Base-by-base conservation (phyloP, 2,797 vertebrate species). In the Artibeus jamaicensis region DNA sequence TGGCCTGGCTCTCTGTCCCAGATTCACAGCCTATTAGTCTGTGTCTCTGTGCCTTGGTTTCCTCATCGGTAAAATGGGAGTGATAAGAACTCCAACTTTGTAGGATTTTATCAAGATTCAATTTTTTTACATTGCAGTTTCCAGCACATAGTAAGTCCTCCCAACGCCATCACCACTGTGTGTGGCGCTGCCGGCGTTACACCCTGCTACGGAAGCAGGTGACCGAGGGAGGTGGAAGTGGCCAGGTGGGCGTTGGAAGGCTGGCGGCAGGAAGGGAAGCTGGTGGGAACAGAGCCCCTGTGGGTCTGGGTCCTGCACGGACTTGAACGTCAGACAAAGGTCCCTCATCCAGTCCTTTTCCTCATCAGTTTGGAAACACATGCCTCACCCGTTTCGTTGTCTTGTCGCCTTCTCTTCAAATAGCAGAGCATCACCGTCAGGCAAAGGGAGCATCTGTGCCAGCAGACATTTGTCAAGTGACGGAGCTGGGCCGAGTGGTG, bases 401-500 rank as follows among this genome's bases (percentile, higher is more conserved):
- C 94, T 82, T 74, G 0, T 21, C 3, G 0, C 57, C 82, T 86
- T 92, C 62, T 70, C 85, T 89, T 86, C 93, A 50, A 55, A 84
- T 42, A 46, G 55, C 55, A 62, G 12, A 26, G 57, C 57, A 6
- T 48, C 32, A 2, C 90, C 86, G 29, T 84, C 96, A 89, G 90
- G 92, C 92, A 93, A 89, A 82, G 32, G 65, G 67, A 74, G 76
- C 76, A 26, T 88, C 86, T 65, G 73, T 83, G 83, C 84, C 22
- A 74, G 95, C 84, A 74, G 78, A 95, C 79, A 82, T 89, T 81
- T 86, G 71, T 87, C 95, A 89, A 82, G 89, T 19, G 42, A 86
- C 70, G 65, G 93, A 95, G 82, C 92, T 15, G 15, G 57, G 91
- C 88, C 83, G 32, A 68, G 9, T 92, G 86, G 65, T 68, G 79